Conservation (phyloP, 2,797 vertebrate species). For the Huso huso region DNA sequence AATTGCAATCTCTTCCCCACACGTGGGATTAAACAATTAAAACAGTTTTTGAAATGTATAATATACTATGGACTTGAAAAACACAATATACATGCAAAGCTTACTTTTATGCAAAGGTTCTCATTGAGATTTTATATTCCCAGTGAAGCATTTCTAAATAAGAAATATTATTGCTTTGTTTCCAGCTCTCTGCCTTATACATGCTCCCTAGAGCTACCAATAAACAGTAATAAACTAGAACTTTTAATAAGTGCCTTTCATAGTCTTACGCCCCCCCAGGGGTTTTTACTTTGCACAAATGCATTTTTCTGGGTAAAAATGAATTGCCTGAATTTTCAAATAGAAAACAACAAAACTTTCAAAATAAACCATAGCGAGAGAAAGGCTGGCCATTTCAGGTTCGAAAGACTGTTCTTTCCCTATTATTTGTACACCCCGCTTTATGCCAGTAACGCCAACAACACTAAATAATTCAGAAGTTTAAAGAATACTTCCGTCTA, state of each 20-base stretch:
- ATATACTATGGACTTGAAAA: constrained; percentile 1
- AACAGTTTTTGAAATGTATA: background rate
- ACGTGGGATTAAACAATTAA: constrained; percentile 1
- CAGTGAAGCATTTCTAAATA: constrained; percentile 38
- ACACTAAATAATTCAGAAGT: no score
- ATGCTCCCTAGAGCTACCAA: constrained; percentile 51
- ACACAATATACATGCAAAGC: constrained; percentile 18
- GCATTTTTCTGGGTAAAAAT: constrained; percentile 46
- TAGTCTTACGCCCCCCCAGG: constrained; percentile 37
- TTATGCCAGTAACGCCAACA: no score
- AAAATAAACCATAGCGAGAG: no score
- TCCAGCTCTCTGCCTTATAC: constrained; percentile 38
- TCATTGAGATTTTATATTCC: constrained; percentile 39
- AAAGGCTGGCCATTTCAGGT: no score
- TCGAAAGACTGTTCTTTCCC: no score
- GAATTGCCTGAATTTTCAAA: no score
- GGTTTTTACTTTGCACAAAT: constrained; percentile 44
- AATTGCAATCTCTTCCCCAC: background rate
- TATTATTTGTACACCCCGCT: no score
- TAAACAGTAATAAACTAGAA: constrained; percentile 61
- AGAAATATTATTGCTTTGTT: constrained; percentile 44
- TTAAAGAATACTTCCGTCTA: no score
- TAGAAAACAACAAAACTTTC: no score
- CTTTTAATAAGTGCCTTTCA: constrained; percentile 58
- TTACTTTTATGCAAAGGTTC: constrained; percentile 27